Evolutionary conservation across 2,113 vertebrate species (phyloP).

Genomic region (Calonectris borealis): DNA sequence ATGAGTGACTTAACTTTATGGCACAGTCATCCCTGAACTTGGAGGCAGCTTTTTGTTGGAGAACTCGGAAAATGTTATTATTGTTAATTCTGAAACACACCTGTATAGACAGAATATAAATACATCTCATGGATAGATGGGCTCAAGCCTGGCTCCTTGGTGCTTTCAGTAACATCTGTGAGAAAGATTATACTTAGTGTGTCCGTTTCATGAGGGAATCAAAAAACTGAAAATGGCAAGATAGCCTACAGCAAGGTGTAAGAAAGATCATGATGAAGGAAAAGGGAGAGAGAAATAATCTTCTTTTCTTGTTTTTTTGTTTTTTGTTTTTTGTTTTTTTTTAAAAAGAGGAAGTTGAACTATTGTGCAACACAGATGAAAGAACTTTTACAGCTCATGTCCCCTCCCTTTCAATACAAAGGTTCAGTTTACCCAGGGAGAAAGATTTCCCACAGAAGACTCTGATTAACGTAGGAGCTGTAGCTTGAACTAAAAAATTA

Average conservation of each 20-base stretch:
- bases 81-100: not conserved
- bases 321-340: not conserved
- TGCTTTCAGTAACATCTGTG: not conserved
- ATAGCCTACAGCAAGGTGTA: not conserved
- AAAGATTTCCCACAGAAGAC: not conserved
- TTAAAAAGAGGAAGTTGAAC: not conserved
- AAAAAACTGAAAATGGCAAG: slow-evolving; percentile 2
- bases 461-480: not conserved
- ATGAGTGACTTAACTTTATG: not conserved
- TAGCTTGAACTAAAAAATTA: not conserved
- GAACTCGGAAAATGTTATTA: not conserved
- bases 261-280: not conserved
- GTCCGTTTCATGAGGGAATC: not conserved
- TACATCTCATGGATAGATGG: not conserved
- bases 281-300: not conserved
- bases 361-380: not conserved
- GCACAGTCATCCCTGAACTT: not conserved
- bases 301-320: not conserved
- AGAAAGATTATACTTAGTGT: not conserved
- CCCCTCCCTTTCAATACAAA: not conserved
- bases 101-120: not conserved
- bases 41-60: not conserved
- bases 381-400: not conserved
- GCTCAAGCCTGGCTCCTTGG: not conserved
- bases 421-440: not conserved